Conservation (phyloP, 2,797 vertebrate genomes). For the Holocentrus rufus region DNA sequence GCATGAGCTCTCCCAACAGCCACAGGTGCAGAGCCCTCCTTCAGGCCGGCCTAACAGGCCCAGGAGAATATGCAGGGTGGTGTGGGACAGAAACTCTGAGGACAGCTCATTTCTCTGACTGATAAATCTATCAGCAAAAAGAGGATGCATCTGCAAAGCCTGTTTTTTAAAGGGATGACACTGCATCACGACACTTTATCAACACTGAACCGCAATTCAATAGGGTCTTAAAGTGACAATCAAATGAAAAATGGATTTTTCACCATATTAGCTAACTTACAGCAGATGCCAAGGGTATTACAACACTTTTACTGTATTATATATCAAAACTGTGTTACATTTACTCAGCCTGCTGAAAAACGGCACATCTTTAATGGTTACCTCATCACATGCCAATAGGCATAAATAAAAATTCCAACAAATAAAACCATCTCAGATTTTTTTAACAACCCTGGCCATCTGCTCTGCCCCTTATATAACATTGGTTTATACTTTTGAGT, state of each 20-base stretch:
- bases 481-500: too few species aligned
- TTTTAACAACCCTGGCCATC: too few species aligned
- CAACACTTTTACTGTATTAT: neutral
- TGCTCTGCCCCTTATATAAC: too few species aligned
- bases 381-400: too few species aligned
- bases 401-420: too few species aligned
- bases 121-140: neutral
- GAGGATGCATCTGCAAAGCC: neutral
- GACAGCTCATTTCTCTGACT: conserved; percentile 70
- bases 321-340: neutral
- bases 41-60: conserved; percentile 13
- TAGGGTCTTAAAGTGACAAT: neutral
- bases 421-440: too few species aligned
- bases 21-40: conserved; percentile 17
- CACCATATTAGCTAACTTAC: too few species aligned
- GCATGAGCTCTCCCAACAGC: conserved; percentile 32
- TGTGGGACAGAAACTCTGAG: conserved; percentile 69
- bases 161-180: neutral
- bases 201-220: too few species aligned
- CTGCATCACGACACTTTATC: neutral
- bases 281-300: too few species aligned
- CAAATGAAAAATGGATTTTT: too few species aligned
- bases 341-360: too few species aligned
- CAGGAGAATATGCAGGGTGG: conserved; percentile 50
- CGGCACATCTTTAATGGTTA: too few species aligned